phyloP scores from a whole-genome alignment of 2,113 vertebrate species.

The Natator depressus region DNA sequence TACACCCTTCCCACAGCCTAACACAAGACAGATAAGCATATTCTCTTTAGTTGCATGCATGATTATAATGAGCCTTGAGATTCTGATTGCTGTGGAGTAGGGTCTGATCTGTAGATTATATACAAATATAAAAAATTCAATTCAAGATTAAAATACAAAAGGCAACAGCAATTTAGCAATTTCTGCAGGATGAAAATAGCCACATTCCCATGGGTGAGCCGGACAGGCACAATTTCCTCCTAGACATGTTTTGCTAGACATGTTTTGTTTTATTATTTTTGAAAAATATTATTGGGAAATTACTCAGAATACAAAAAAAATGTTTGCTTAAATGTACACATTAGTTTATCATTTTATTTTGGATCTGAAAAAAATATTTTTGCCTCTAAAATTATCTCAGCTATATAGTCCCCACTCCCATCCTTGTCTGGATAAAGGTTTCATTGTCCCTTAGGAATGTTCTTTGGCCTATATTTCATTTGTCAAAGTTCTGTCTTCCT shows the following conservation, averaged over 20 bases:
- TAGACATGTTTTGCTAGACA: not conserved
- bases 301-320: not conserved
- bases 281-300: not conserved
- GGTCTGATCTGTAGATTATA: not conserved
- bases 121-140: not conserved
- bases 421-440: not conserved
- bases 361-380: not conserved
- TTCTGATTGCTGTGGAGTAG: not conserved
- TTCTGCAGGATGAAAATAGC: not conserved
- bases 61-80: not conserved
- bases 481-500: not conserved
- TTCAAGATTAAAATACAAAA: not conserved
- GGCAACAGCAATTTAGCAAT: not conserved
- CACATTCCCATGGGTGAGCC: not conserved
- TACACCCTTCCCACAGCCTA: not conserved
- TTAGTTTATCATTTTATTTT: not conserved
- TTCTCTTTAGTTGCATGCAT: not conserved
- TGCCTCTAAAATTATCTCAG: not conserved
- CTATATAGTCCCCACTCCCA: not conserved
- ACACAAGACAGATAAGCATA: not conserved
- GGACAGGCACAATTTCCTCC: accelerated
- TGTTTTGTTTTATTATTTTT: not conserved
- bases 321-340: accelerated
- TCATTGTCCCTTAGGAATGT: not conserved
- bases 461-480: not conserved